Evolutionary conservation across 2,113 vertebrate species (phyloP), one percentile per base, ranked within the genome.

Genomic region (Macquaria australasica): DNA sequence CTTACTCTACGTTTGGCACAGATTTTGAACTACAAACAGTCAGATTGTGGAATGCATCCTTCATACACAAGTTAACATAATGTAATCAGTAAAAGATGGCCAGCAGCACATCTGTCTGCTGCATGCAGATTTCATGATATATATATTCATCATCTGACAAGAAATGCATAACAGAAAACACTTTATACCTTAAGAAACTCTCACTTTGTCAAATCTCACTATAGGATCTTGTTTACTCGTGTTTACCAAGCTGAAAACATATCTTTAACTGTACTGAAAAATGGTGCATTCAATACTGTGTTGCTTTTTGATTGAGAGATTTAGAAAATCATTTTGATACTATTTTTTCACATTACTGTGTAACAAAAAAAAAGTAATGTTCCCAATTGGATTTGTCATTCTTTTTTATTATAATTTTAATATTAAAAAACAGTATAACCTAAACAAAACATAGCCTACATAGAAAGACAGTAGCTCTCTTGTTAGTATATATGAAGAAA

Each of bases 301-400:
- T 73, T 69, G 88, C 58, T 87, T 88, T 91, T 87, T 80, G 59
- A 87, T 75, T 69, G 78, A 87, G 77, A 88, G 76, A 73, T 91
- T 88, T 82, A 87, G 67, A 74, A 86, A 89, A 89, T 80, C 81
- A 85, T 90, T 93, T 94, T 90, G 82, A 91, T 90, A 90, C 85
- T 88, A 91, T 89, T 90, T 91, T 92, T 87, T 92, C 72, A 92
- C 88, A 91, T 91, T 85, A 79, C 78, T 73, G 75, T 85, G 41
- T 51, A 77, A 84, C 3, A 64, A 63, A 85, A 83, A 77, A 77
- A 62, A 34, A 5, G 81, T 77, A 81, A 83, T 67, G 79, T 73
- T 82, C 76, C 69, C 82, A 73, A 73, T 82, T 90, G 48, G 74
- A 83, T 83, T 84, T 82, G 20, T 68, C 76, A 55, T 74, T 58